Base-by-base conservation (phyloP, 2,888 invertebrate species). In the Eupeodes latifasciatus region DNA sequence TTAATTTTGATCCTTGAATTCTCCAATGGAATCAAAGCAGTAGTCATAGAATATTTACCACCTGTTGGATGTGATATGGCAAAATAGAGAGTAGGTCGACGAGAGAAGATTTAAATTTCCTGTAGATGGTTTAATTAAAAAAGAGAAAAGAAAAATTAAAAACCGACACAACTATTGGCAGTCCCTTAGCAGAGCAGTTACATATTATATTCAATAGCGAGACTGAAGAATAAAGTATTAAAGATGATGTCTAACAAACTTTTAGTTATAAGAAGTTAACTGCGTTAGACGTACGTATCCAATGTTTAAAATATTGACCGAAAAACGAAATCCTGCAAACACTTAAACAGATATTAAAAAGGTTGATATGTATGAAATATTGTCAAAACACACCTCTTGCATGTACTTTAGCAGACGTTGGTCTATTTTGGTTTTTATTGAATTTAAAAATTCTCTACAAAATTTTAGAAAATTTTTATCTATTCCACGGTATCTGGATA, bases 1-100 rank as follows among this genome's bases (percentile, higher is more conserved):
- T 87, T 83, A 80, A 87, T 87, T 87, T 87, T 84, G 87, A 87
- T 84, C 83, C 80, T 53, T 77, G 80, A 80, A 81, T 87, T 69
- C 27, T 64, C 34, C 75, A 10, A 66, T 74, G 64, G 69, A 78
- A 44, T 71, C 47, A 57, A 83, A 79, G 27, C 71, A 69, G 36
- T 69, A 27, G 51, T 67, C 53, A 79, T 87, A 80, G 83, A 16
- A 79, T 11, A 51, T 44, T 75, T 19, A 51, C 69, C 53, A 83
- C 83, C 74, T 87, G 87, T 87, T 84, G 87, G 10, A 62, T 34
- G 55, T n/a, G 14, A 9, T 62, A 57, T 34, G 14, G 16, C 27
- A 57, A 59, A 36, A 62, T 19, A 64, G 34, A 44, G 34, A 57
- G 59, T 62, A 49, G 78, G 47, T 80, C 86, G 83, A 72, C 55